Evolutionary conservation across 2,113 vertebrate species (phyloP), one percentile per base, ranked within the genome.

Genomic region (Redunca redunca): DNA sequence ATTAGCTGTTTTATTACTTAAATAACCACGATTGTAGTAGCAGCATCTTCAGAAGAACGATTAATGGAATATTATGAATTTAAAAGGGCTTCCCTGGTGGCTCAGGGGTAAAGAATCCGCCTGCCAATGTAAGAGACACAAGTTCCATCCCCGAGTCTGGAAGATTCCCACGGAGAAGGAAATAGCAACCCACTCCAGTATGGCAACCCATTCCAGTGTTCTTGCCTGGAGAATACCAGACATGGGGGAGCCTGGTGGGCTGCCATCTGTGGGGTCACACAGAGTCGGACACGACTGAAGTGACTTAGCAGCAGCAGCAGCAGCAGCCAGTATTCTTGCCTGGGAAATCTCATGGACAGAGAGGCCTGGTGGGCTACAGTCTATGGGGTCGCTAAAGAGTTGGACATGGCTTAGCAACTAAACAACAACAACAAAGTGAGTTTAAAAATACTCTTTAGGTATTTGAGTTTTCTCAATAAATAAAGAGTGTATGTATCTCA

Each of bases 11-110:
- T 98, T 97, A 58, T 87, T 95, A 50, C 48, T 52, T 52, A 50
- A 88, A 71, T 57, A 91, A 60, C 71, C 33, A 97, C 25, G 81
- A 58, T 81, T 71, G 55, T 78, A 52, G 52, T 96, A 87, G 40
- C 40, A n/a, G 28, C 67, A 0, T 94, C 97, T 97, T 58, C 11
- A 21, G 84, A 52, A 23, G 96, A 97, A 93, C 1, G 15, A 95
- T 93, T 96, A 77, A 85, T 89, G 93, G 40, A 96, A 94, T 89
- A 15, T 96, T 58, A 81, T 17, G 78, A 67, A 40, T 67, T 90
- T 71, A 26, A 77, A 77, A 77, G 71, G 40, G 40, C 71, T 77
- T 43, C 71, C 71, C 23, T 43, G 23, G 23, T 43, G 71, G 23
- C 23, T 43, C 40, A 77, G 40, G 43, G 71, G 40, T 77, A 77